phyloP scores from a whole-genome alignment of 2,888 invertebrate genomes.

The Drosophila lutescens region DNA sequence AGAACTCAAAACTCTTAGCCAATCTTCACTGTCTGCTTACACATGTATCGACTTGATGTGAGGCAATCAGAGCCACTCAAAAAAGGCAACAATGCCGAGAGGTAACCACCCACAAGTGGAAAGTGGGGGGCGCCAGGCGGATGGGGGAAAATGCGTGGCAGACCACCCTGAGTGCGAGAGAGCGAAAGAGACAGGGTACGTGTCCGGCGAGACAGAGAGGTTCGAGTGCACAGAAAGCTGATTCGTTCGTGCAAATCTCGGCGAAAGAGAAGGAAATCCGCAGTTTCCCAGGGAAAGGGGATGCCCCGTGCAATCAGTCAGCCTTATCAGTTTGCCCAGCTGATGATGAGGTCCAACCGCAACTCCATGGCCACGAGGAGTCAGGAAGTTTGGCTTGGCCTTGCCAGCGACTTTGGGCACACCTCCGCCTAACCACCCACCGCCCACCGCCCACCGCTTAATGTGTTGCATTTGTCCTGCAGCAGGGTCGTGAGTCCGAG shows the following conservation, averaged over 20 bases:
- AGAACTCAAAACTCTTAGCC: not conserved
- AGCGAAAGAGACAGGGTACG: slow-evolving; percentile 13
- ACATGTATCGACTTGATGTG: slow-evolving; percentile 41
- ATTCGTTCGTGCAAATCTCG: slow-evolving; percentile 56
- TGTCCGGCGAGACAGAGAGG: slow-evolving; percentile 19
- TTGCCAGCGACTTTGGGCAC: slow-evolving; percentile 28
- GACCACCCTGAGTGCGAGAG: not conserved
- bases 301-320: slow-evolving; percentile 37
- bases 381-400: slow-evolving; percentile 46
- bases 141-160: slow-evolving; percentile 10
- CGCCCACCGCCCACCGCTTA: slow-evolving; percentile 33
- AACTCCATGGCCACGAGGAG: slow-evolving; percentile 35
- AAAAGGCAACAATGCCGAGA: slow-evolving; percentile 49
- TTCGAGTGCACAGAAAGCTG: slow-evolving; percentile 47
- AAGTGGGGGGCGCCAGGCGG: not conserved
- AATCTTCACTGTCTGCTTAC: slow-evolving; percentile 13
- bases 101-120: slow-evolving; percentile 64
- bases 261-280: slow-evolving; percentile 11
- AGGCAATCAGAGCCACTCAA: slow-evolving; percentile 50
- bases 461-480: slow-evolving; percentile 53
- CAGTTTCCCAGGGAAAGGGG: slow-evolving; percentile 4
- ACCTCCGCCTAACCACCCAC: slow-evolving; percentile 7
- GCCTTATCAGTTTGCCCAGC: slow-evolving; percentile 49
- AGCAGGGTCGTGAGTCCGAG: slow-evolving; percentile 57
- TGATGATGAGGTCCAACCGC: slow-evolving; percentile 49